phyloP scores from a whole-genome alignment of 1,140 invertebrate genomes.

The Lethocerus indicus region DNA sequence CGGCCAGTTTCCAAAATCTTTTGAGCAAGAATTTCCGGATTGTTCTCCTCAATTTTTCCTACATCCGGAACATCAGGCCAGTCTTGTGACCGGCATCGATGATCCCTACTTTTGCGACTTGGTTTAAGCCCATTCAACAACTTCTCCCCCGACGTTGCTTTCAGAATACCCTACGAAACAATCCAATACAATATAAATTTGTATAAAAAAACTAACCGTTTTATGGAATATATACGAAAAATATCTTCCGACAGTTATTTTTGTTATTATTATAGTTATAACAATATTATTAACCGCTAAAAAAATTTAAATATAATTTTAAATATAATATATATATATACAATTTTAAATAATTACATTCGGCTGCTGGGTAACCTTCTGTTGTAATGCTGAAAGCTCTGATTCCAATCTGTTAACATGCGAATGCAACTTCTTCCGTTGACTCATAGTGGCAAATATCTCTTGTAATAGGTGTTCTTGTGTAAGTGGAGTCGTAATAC shows the following conservation, averaged over 20 bases:
- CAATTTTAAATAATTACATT: constrained; percentile 6
- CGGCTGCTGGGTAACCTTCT: background rate
- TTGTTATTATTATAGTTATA: too few species aligned
- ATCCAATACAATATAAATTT: too few species aligned
- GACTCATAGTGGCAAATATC: constrained; percentile 61
- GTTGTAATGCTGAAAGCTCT: constrained; percentile 9
- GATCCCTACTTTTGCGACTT: constrained; percentile 45
- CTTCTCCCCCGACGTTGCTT: constrained; percentile 1
- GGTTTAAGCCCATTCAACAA: constrained; percentile 11
- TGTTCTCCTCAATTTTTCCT: constrained; percentile 78
- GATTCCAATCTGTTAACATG: constrained; percentile 41
- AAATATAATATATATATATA: background rate
- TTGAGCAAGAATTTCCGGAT: constrained; percentile 72
- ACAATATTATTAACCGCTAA: too few species aligned
- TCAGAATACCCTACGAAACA: too few species aligned
- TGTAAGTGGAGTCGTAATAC: constrained; percentile 12
- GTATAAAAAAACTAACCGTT: too few species aligned
- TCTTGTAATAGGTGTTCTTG: constrained; percentile 69
- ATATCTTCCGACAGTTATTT: too few species aligned
- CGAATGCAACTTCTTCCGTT: constrained; percentile 61
- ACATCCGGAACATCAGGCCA: constrained; percentile 81
- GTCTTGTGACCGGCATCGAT: constrained; percentile 62
- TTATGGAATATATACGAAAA: too few species aligned
- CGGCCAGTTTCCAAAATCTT: constrained; percentile 77
- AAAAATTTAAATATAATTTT: background rate